Conservation (phyloP, 1,140 invertebrate genomes). For the Sogatella furcifera region DNA sequence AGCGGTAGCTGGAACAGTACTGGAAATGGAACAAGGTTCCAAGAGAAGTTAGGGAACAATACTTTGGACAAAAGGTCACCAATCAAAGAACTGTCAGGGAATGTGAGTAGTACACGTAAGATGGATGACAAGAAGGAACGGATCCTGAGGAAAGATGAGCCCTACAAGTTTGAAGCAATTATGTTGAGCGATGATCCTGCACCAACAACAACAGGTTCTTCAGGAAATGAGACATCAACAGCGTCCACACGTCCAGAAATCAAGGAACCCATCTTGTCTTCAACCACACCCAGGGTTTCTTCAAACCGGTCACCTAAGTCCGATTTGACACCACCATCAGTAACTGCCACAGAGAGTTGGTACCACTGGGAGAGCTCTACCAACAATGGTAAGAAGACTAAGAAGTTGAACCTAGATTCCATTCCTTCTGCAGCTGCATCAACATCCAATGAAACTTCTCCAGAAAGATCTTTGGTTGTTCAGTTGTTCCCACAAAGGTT, state of each 20-base stretch:
- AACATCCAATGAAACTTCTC: constrained; percentile 3
- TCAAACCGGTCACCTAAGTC: constrained; percentile 6
- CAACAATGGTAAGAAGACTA: constrained; percentile 5
- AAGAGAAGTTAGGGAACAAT: not conserved
- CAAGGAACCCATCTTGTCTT: constrained; percentile 13
- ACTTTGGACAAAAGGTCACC: constrained; percentile 2
- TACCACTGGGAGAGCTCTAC: constrained; percentile 17
- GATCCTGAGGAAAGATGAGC: constrained; percentile 2
- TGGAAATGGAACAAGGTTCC: not conserved
- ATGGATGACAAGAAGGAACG: not conserved
- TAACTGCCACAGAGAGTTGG: constrained; percentile 21
- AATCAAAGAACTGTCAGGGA: not conserved
- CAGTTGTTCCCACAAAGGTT: constrained; percentile 65
- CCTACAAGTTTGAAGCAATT: not conserved
- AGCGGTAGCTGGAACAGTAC: not conserved
- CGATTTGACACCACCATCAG: constrained; percentile 19
- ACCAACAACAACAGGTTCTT: not conserved
- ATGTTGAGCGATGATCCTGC: constrained; percentile 5
- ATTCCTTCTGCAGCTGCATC: too few relatives aligned
- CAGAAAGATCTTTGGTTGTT: constrained; percentile 39
- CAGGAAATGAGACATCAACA: constrained; percentile 9
- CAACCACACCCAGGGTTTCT: constrained; percentile 2
- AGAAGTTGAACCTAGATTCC: constrained; percentile 11
- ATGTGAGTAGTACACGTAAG: not conserved
- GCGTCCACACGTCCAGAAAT: constrained; percentile 14